Base-by-base conservation (phyloP, 2,113 vertebrate genomes). In the Siphamia tubifer region DNA sequence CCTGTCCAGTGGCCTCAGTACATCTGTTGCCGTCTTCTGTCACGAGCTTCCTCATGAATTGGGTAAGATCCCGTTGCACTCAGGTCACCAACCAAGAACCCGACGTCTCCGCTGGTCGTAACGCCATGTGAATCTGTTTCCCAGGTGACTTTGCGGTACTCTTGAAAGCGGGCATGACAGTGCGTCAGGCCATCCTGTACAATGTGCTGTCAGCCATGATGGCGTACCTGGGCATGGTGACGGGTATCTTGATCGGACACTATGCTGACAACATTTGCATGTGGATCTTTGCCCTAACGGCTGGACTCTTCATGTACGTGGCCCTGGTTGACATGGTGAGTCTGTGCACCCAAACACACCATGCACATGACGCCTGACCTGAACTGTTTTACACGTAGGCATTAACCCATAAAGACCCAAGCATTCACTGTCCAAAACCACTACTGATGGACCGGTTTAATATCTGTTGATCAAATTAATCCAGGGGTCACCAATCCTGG, bases 271-370 rank as follows among this genome's bases (percentile, higher is more conserved):
- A 98, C 32, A 91, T 99, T 72, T 96, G 93, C n/a, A 96, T 91
- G 90, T 99, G 98, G 98, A 96, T 99, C 72, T 99, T 99, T 79
- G 98, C 98, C 44, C 94, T 98, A 51, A 99, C 97, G 0, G 97
- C 98, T 3, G 98, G 98, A 5, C 91, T 99, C 68, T 99, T 99
- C 91, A 92, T 99, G 95, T 99, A 99, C 1, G 96, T 99, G 52
- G 95, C 98, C 5, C 94, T 99, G 72, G 98, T 99, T 78, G 98
- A 99, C 87, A 98, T 99, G 98, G 98, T 99, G 90, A 94, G 98
- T 75, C 10, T 8, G 39, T 3, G 4, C 53, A n/a, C 30, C 12
- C 1, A 6, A 51, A 62, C 30, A 0, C 21, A 48, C 11, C 39
- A 6, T 19, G 4, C 1, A 12, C 15, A 1, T 10, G 10, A 30